Evolutionary conservation across 2,888 invertebrate species (phyloP).

Genomic region (Papilio gigon): DNA sequence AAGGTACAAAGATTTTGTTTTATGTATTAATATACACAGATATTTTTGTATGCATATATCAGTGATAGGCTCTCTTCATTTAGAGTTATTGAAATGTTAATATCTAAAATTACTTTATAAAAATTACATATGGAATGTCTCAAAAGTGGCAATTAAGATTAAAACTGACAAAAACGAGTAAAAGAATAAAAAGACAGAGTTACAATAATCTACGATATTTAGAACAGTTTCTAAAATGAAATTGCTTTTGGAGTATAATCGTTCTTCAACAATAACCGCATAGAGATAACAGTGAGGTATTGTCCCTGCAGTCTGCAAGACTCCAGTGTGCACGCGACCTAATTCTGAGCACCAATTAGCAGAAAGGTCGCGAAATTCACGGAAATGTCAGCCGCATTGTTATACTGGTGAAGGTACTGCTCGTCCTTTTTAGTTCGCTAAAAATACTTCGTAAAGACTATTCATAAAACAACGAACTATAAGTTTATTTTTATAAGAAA

Average conservation of each 20-base stretch:
- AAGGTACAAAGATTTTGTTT: too few species aligned
- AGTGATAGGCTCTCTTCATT: too few species aligned
- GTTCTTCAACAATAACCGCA: constrained; percentile 17
- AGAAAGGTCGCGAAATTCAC: constrained; percentile 37
- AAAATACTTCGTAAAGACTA: not conserved
- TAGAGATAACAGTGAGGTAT: constrained; percentile 18
- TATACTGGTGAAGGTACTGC: not conserved
- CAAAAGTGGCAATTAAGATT: too few species aligned
- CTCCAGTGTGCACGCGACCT: constrained; percentile 27
- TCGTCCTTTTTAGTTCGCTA: not conserved
- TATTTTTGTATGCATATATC: too few species aligned
- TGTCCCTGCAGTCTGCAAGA: constrained; percentile 18
- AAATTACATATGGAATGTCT: too few species aligned
- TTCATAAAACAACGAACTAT: too few species aligned
- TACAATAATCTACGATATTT: not conserved
- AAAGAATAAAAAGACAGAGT: not conserved
- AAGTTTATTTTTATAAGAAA: too few species aligned
- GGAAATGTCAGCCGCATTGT: constrained; percentile 34
- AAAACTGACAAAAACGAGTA: not conserved
- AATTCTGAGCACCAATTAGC: constrained; percentile 37
- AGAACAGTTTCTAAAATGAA: not conserved
- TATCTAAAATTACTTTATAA: too few species aligned
- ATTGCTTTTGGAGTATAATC: constrained; percentile 5
- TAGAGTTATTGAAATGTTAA: too few species aligned
- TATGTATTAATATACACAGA: too few species aligned